Base-by-base conservation (phyloP, 1,140 invertebrate genomes). In the Dinoponera quadriceps region DNA sequence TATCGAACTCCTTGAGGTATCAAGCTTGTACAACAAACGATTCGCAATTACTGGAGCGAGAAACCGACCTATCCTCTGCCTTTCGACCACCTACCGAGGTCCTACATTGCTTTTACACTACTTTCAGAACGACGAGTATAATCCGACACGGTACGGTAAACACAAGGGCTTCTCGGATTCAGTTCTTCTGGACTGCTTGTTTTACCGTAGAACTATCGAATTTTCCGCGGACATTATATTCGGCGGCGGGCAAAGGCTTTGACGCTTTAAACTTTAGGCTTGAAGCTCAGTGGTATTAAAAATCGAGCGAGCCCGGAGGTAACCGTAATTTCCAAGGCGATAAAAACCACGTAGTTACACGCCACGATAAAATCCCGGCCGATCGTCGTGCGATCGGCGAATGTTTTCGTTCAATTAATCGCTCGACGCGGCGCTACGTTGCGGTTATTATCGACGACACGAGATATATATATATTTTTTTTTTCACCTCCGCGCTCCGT, bases 11-110 rank as follows among this genome's bases (percentile, higher is more conserved):
- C 75, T 87, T 69, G 57, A 65, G 60, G 51, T 82, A 62, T 85
- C 66, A 49, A n/a, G 66, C 88, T 90, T 87, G 87, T 89, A 80
- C 85, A 84, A 87, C 89, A 90, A 91, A 91, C 91, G 91, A 91
- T 92, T 82, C 77, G 65, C 88, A 86, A 89, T 93, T 92, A 92
- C 85, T 92, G 89, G 91, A 92, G 91, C 91, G 92, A 91, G 85
- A 91, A 91, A 66, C 85, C 90, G 86, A 90, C 89, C 90, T 90
- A 83, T 87, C 90, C 89, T 87, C 73, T 59, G 62, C 77, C 75
- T 85, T 69, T 85, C 59, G 66, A 71, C 65, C 86, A 55, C 54
- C 75, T 57, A 63, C 49, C 62, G 48, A 57, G 86, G 63, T 62
- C 25, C 77, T 33, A 66, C 75, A 25, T 62, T 78, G 86, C 77